Base-by-base conservation (phyloP, 2,888 invertebrate species). In the Hypselothyrea guttata region DNA sequence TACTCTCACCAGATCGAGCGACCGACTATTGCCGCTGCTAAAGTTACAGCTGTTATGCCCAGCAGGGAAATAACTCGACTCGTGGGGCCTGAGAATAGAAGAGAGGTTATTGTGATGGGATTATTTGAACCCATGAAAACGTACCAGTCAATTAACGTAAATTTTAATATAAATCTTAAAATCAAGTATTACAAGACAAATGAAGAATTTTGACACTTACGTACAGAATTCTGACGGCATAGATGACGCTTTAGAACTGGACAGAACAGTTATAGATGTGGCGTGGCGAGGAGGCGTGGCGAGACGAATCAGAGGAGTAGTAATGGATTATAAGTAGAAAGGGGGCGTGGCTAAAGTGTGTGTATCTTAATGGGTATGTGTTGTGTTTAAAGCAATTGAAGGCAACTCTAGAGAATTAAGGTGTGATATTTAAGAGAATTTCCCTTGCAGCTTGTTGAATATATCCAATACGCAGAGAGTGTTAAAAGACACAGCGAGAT, bases 1-100 rank as follows among this genome's bases (percentile, higher is more conserved):
- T 44, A 88, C 88, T 2, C 79, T 87, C 84, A 89, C 85, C 84
- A 86, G 44, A 88, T 58, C 42, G 73, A 66, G 48, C 75, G 72
- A 48, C 86, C 84, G 12, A 79, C 62, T 33, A 78, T 44, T 44
- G 74, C 66, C 9, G 75, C 76, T n/a, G 86, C 42, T 33, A 88
- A 12, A 30, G 86, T 76, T 16, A 84, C 54, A 4, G 72, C 75
- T 28, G 83, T 71, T 38, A 84, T 71, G 33, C 79, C 71, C 52
- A 84, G 40, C n/a, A 82, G 7, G 46, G 77, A 74, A 55, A 82
- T 57, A n/a, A 77, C 27, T 34, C 65, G 72, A 27, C 48, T 53
- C 41, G 63, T 7, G 58, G 51, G 46, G 47, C 72, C 57, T 41
- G 44, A 28, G 18, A 31, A 60, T 42, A 9, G 16, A n/a, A 37